These are phyloP conservation scores for Hydrozoanthus tunicans DNA, from an alignment of 64 coral and sea anemone species.

Conservation along the genomic window DNA sequence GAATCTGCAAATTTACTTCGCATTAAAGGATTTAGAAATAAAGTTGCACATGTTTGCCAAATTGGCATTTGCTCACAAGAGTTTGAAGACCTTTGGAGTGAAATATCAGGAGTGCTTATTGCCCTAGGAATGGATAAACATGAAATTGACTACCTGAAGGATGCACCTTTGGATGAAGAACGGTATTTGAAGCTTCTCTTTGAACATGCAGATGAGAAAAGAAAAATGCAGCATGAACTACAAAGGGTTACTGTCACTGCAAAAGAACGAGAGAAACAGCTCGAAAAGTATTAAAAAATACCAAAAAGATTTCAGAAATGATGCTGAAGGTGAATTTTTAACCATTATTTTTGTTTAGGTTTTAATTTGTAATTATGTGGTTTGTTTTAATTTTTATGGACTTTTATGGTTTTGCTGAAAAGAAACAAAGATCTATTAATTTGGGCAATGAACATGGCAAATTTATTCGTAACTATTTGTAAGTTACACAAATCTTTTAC, in stretches of 20 bases:
- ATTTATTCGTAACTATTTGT: no score
- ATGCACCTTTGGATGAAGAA: constrained; percentile 36
- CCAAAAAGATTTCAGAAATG: neutral
- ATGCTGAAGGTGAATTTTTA: neutral
- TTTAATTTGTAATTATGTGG: no score
- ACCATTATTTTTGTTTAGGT: no score
- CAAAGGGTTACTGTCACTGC: neutral
- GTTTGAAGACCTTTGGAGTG: constrained; percentile 21
- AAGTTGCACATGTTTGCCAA: neutral
- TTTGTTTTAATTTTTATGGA: no score
- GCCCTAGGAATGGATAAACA: constrained; percentile 13
- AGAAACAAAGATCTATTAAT: no score
- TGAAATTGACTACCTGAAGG: neutral
- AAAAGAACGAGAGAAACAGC: neutral
- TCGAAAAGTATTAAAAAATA: neutral
- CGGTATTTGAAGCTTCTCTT: neutral
- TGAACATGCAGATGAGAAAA: constrained; percentile 11
- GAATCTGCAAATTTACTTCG: constrained; percentile 11
- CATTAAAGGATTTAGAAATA: neutral
- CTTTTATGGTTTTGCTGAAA: no score
- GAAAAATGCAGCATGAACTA: neutral
- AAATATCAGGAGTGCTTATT: constrained; percentile 22
- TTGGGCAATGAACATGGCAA: no score
- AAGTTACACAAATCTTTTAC: no score
- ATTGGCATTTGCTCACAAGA: constrained; percentile 28